A percentile compares a stretch with the other conserved stretches of the same genome.
These are phyloP conservation scores for Phasia obesa DNA, from an alignment of 2,888 invertebrate genomes.

Conservation along the genomic window DNA sequence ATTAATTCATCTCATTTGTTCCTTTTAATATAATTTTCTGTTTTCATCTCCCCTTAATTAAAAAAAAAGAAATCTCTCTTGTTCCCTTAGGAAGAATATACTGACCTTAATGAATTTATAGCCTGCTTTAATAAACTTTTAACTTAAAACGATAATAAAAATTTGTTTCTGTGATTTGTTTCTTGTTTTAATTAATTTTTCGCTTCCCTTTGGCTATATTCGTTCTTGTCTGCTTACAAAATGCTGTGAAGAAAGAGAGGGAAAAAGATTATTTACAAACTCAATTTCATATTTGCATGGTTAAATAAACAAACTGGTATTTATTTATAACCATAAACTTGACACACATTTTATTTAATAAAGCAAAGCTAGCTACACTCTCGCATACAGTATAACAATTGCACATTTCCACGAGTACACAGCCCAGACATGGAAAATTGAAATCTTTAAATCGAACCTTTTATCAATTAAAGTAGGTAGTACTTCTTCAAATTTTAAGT, in stretches of 20 bases:
- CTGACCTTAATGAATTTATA: constrained; percentile 11
- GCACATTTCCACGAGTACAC: constrained; percentile 19
- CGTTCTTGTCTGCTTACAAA: neutral
- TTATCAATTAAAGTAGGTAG: too few relatives aligned
- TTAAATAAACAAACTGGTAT: constrained; percentile 57
- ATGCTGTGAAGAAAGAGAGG: neutral
- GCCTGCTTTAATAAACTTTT: constrained; percentile 11
- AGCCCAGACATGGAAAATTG: too few relatives aligned
- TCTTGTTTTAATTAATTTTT: neutral
- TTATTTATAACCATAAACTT: constrained; percentile 68
- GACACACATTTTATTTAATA: constrained; percentile 61
- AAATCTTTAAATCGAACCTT: too few relatives aligned
- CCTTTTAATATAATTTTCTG: too few relatives aligned
- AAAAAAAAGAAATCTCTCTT: neutral
- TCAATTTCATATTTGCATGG: constrained; percentile 52
- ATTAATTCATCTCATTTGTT: too few relatives aligned
- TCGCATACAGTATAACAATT: constrained; percentile 3
- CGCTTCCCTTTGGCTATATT: neutral
- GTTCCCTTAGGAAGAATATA: neutral
- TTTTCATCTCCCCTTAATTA: neutral
- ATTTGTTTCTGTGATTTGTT: neutral
- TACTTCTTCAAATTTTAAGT: too few relatives aligned
- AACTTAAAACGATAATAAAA: constrained; percentile 1
- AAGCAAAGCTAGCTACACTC: constrained; percentile 27
- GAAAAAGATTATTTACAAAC: constrained; percentile 17